Evolutionary conservation across 2,797 vertebrate genomes (phyloP).

Genomic region (Malurus leucopterus): DNA sequence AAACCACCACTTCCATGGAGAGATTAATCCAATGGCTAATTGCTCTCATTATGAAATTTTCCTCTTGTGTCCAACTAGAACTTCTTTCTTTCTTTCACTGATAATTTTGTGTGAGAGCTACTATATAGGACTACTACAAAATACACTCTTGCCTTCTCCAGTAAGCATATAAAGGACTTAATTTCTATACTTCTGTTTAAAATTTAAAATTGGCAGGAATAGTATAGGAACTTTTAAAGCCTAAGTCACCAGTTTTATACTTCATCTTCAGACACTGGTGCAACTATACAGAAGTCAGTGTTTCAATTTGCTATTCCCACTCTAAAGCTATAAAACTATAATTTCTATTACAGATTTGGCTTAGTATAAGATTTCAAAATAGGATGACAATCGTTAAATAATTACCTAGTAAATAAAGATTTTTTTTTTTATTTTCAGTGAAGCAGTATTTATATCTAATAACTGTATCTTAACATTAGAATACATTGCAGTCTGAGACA

Average conservation of each 20-base stretch:
- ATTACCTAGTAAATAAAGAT: neutral
- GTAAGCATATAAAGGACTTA: neutral
- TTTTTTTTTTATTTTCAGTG: neutral
- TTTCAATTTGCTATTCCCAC: neutral
- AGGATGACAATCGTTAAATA: neutral
- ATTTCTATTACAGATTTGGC: neutral
- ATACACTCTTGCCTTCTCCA: neutral
- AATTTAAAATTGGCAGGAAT: neutral
- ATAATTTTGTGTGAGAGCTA: neutral
- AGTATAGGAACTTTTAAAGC: neutral
- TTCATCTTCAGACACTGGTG: neutral
- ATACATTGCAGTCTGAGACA: neutral
- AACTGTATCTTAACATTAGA: neutral
- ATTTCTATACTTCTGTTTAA: neutral
- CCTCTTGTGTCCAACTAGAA: neutral
- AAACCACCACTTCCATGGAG: neutral
- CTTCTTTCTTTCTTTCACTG: neutral
- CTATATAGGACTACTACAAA: neutral
- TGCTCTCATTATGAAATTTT: neutral
- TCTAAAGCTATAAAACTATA: neutral
- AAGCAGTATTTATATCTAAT: neutral
- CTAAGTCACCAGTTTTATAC: neutral
- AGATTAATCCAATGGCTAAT: neutral
- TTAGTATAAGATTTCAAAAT: neutral
- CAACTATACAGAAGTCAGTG: neutral